These are phyloP conservation scores for Acanthornis magna DNA, from an alignment of 2,797 vertebrate species.

Conservation along the genomic window DNA sequence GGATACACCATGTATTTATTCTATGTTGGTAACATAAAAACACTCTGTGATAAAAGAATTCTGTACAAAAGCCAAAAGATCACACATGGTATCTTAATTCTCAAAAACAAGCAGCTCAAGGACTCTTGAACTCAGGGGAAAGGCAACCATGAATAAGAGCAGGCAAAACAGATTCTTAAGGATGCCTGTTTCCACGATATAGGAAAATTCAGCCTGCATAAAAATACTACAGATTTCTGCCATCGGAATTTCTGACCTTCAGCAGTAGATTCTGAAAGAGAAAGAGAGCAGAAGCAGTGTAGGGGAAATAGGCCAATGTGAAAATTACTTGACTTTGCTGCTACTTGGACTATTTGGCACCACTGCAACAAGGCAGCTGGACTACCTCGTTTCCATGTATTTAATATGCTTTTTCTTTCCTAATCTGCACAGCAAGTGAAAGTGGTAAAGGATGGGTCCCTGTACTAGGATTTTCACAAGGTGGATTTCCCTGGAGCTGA, in stretches of 20 bases:
- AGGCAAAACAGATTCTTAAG: neutral
- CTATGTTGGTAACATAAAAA: neutral
- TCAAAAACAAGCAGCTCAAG: neutral
- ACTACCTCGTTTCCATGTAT: neutral
- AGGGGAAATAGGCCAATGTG: neutral
- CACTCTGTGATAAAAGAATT: neutral
- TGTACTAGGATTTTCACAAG: neutral
- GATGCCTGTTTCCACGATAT: neutral
- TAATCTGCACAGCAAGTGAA: neutral
- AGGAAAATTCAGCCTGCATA: neutral
- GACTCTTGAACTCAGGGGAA: neutral
- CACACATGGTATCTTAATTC: neutral
- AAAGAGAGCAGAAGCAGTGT: neutral
- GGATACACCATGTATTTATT: neutral
- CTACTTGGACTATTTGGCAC: neutral
- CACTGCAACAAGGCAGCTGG: neutral
- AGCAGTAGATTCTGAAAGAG: neutral
- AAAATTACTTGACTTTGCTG: neutral
- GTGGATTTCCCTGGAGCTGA: neutral
- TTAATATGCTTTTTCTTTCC: neutral
- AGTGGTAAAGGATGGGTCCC: accelerated
- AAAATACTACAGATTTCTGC: neutral
- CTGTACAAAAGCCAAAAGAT: neutral
- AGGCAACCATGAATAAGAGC: neutral
- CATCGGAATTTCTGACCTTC: neutral